Percentiles rank a stretch among this genome's conserved stretches.
Evolutionary conservation across 1,140 invertebrate species (phyloP).

Genomic region (Zaprionus vittiger): DNA sequence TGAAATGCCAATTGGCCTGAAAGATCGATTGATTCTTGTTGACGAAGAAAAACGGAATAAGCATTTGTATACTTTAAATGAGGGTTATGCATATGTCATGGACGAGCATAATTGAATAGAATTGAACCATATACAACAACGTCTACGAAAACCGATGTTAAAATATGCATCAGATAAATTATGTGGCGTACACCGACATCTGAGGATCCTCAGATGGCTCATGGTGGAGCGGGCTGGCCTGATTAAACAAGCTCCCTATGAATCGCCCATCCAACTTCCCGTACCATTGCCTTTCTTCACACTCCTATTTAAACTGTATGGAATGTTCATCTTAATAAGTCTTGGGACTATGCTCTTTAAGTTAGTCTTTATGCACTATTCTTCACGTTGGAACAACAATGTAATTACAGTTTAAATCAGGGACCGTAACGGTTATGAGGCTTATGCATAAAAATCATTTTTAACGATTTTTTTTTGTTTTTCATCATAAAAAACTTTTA

Average conservation of each 20-base stretch:
- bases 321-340: background rate
- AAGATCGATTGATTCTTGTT: background rate
- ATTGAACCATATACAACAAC: background rate
- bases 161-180: background rate
- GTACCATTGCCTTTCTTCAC: background rate
- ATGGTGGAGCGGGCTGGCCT: background rate
- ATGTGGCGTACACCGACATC: background rate
- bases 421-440: too few relatives aligned
- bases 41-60: background rate
- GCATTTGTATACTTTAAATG: background rate
- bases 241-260: constrained; percentile 1
- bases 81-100: background rate
- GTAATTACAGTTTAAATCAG: background rate
- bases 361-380: background rate
- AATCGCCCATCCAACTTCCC: background rate
- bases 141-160: background rate
- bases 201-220: too few relatives aligned
- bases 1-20: background rate
- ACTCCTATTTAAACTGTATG: background rate
- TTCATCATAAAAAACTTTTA: too few relatives aligned
- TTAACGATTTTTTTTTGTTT: too few relatives aligned
- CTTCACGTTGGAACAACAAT: background rate
- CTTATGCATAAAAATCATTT: too few relatives aligned
- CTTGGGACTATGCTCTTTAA: background rate
- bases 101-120: too few relatives aligned